Percentiles rank a stretch among this genome's conserved stretches.
Evolutionary conservation across 1,140 invertebrate genomes (phyloP).

Genomic region (Laupala kohalensis): DNA sequence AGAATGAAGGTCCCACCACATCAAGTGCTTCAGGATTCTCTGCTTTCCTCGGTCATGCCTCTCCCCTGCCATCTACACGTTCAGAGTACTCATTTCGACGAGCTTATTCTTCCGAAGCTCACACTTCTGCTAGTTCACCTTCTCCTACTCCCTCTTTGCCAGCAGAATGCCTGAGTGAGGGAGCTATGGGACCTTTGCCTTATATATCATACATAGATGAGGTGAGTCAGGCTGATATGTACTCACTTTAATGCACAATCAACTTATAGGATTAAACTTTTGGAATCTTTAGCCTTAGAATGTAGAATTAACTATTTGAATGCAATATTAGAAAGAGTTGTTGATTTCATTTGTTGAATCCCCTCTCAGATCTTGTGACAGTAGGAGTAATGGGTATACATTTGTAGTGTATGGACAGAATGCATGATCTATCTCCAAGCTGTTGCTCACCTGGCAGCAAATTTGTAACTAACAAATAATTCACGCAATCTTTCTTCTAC

Average conservation of each 20-base stretch:
- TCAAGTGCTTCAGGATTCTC: constrained; percentile 9
- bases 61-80: constrained; percentile 14
- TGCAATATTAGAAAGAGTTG: background rate
- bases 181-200: constrained; percentile 5
- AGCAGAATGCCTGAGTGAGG: background rate
- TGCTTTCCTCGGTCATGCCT: constrained; percentile 9
- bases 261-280: background rate
- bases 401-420: background rate
- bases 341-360: background rate
- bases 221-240: constrained; percentile 1
- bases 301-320: background rate
- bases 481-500: background rate
- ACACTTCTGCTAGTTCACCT: constrained; percentile 13
- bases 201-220: constrained; percentile 23
- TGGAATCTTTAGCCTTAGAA: background rate
- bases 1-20: background rate
- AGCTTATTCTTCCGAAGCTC: constrained; percentile 14
- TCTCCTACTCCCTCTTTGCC: constrained; percentile 15
- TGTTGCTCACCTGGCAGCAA: background rate
- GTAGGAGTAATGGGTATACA: background rate
- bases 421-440: background rate
- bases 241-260: background rate
- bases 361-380: background rate
- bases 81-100: constrained; percentile 16
- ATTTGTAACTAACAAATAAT: background rate